phyloP scores from a whole-genome alignment of 64 coral and sea anemone genomes.

The Porites lutea region DNA sequence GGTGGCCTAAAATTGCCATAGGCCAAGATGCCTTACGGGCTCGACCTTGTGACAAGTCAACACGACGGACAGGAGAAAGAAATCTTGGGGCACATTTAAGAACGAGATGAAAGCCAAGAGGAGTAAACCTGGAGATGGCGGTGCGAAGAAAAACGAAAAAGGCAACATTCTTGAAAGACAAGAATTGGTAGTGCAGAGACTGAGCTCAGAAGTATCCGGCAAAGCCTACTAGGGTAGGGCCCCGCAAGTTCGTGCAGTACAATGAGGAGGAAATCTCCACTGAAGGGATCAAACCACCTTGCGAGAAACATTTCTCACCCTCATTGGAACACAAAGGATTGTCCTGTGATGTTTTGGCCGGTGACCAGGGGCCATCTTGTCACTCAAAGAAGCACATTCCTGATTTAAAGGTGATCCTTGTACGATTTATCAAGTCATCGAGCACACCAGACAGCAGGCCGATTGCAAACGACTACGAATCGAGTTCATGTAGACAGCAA shows the following conservation, averaged over 20 bases:
- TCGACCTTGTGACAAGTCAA: not conserved
- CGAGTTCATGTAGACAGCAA: slow-evolving; percentile 17
- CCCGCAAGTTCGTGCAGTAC: slow-evolving; percentile 3
- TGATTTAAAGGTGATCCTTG: slow-evolving; percentile 28
- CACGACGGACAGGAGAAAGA: not conserved
- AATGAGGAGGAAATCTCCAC: slow-evolving; percentile 26
- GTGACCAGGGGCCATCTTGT: slow-evolving; percentile 44
- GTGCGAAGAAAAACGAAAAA: slow-evolving; percentile 38
- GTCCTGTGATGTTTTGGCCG: slow-evolving; percentile 41
- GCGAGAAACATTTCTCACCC: slow-evolving; percentile 34
- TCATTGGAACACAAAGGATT: slow-evolving; percentile 25
- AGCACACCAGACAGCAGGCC: not conserved
- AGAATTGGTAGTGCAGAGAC: slow-evolving; percentile 40
- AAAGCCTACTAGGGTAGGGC: slow-evolving; percentile 33
- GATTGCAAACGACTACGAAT: not conserved
- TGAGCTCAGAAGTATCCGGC: slow-evolving; percentile 32
- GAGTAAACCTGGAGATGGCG: slow-evolving; percentile 13
- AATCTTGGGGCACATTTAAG: slow-evolving; percentile 19
- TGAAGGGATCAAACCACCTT: slow-evolving; percentile 37
- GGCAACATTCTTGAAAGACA: slow-evolving; percentile 36
- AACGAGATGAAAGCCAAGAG: slow-evolving; percentile 8
- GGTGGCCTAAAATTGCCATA: too few species aligned
- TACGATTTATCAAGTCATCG: slow-evolving; percentile 36
- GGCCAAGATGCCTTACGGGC: not conserved
- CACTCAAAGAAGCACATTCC: slow-evolving; percentile 11